Evolutionary conservation across 2,888 invertebrate genomes (phyloP), one percentile per base, ranked within the genome.

Genomic region (Melanostoma scalare): DNA sequence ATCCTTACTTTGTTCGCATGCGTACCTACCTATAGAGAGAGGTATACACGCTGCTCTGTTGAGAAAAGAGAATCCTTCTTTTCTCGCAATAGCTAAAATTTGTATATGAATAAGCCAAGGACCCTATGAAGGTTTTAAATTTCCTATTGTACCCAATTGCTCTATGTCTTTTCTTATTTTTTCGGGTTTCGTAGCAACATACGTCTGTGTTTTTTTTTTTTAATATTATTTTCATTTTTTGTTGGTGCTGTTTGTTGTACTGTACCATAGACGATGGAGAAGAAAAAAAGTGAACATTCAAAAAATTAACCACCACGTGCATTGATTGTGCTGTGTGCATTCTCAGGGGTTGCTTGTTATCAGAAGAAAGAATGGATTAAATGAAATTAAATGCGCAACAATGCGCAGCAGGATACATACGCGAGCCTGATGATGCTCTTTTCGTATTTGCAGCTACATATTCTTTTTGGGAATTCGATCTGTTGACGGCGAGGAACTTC

Each of bases 261-360:
- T 20, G 20, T 20, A 20, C 20, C 20, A 20, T 20, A 20, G 20
- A 20, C 20, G 46, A n/a, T 50, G n/a, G 30, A 53, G 9, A 36
- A 8, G 4, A 33, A 46, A 74, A 72, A 55, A 84, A 84, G 48
- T 79, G 84, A 84, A 79, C 84, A 84, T 79, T 84, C 84, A 69
- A 78, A 78, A 78, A 78, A 82, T 75, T 71, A 75, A 65, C 79
- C 71, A 84, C 84, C 84, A 84, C 75, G 84, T 84, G 84, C 79
- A 84, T 74, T 77, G 68, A 9, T 8, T 42, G 38, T 63, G 38
- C 63, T 65, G 30, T 30, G 48, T 69, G 73, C 68, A 81, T 79
- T 82, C 58, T 53, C 53, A 71, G 75, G 79, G 79, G 79, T 74
- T 73, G 69, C 6, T 9, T 56, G 30, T 6, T 46, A 40, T 52